phyloP scores from a whole-genome alignment of 2,888 invertebrate genomes.

The Heterodera filipjevi region DNA sequence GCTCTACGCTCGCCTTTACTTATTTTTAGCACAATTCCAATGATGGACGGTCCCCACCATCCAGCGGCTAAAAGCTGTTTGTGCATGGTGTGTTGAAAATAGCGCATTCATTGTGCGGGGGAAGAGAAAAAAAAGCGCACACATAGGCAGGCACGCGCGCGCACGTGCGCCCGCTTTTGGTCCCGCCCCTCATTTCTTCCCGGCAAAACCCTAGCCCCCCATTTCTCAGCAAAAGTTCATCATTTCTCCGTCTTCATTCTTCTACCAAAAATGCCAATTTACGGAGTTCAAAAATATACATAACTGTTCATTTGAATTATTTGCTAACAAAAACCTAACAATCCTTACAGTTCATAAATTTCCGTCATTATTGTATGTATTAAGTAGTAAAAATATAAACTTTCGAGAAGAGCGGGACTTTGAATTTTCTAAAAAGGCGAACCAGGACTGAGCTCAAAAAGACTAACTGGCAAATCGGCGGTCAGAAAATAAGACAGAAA shows the following conservation, averaged over 20 bases:
- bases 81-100: not conserved
- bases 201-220: not conserved
- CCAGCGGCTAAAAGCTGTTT: not conserved
- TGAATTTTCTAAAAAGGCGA: too few species aligned
- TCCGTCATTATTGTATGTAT: too few species aligned
- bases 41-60: not conserved
- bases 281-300: not conserved
- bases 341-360: too few species aligned
- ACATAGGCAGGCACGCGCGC: not conserved
- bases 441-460: too few species aligned
- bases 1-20: not conserved
- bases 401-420: too few species aligned
- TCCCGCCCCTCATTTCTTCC: not conserved
- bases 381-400: too few species aligned
- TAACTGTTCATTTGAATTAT: not conserved
- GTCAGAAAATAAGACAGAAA: too few species aligned
- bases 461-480: too few species aligned
- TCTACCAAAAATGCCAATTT: not conserved
- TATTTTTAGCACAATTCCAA: not conserved
- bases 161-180: not conserved
- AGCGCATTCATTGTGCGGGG: not conserved
- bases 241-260: not conserved
- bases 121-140: conserved; percentile 1
- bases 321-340: too few species aligned
- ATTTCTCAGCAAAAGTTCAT: conserved; percentile 7